A percentile compares a stretch with the other conserved stretches of the same genome.
Evolutionary conservation across 2,888 invertebrate species (phyloP).

Genomic region (Rhagonycha lutea): DNA sequence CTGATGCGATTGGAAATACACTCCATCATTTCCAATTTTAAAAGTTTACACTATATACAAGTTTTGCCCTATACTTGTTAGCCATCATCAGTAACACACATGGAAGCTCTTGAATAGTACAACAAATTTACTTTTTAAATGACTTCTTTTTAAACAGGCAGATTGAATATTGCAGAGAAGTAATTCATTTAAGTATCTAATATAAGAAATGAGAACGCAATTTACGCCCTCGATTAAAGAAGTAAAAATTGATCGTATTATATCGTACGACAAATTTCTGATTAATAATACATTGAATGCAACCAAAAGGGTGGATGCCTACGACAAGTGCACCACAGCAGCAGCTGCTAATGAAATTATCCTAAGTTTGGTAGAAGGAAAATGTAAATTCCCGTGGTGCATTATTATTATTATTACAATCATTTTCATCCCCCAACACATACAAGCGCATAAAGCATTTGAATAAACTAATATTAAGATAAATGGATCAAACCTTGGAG

Average conservation of each 20-base stretch:
- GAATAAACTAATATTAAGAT: background rate
- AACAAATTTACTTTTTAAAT: too few relatives aligned
- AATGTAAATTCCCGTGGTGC: background rate
- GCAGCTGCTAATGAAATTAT: background rate
- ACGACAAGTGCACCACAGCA: background rate
- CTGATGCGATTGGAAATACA: constrained; percentile 9
- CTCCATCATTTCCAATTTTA: background rate
- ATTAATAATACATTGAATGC: background rate
- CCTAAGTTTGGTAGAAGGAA: background rate
- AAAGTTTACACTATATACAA: background rate
- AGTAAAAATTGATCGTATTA: background rate
- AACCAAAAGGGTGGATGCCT: background rate
- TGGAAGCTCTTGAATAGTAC: too few relatives aligned
- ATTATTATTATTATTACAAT: background rate
- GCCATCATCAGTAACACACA: too few relatives aligned
- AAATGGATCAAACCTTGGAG: background rate
- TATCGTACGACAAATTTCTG: background rate
- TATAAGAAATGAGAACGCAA: background rate
- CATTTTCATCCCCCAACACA: background rate
- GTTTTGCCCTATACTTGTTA: too few relatives aligned
- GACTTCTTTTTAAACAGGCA: too few relatives aligned
- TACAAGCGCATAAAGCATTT: background rate
- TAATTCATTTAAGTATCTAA: background rate
- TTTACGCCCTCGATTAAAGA: background rate
- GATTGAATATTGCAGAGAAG: background rate